Base-by-base conservation (phyloP, 2,797 vertebrate species). In the Enteromius viviparus region DNA sequence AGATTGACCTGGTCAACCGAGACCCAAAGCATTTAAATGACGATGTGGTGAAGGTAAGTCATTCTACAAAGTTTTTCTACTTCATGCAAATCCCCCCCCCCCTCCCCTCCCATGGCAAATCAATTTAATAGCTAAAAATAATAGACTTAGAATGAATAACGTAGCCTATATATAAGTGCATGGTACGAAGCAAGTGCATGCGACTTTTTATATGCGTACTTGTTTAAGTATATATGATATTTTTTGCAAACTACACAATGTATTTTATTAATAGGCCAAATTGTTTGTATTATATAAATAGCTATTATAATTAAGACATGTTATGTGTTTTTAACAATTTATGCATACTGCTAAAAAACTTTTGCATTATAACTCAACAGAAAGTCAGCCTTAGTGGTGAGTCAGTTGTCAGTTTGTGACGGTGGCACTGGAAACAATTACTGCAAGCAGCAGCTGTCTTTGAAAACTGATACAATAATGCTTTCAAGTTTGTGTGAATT, bases 1-100 rank as follows among this genome's bases (percentile, higher is more conserved):
- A 99, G 93, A 99, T 99, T 76, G 97, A 99, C 92, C 92, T 99
- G 94, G 97, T 99, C 87, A 97, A 98, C 93, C 93, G 98, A 75
- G 98, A 99, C 87, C 98, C 98, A 42, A 99, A 97, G 85, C 96
- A 93, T 89, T 92, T 99, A 85, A 99, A 99, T 89, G 97, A 98
- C 89, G 95, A 99, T 55, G 96, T 99, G 82, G 97, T 99, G 40
- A 98, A 98, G 97, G 98, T 99, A 93, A 93, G 96, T 58, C 11
- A 0, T n/a, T 19, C 10, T 19, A 40, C 19, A 21, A 8, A 51
- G 34, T 47, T 60, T 64, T 75, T 49, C 29, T 69, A 12, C 29
- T 53, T 65, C 17, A 8, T 64, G 58, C 8, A 42, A 29, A 45
- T 32, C 34, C 34, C 34, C 34, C 34, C 34, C 4, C 34, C 2